Evolutionary conservation across 2,888 invertebrate species (phyloP), one percentile per base, ranked within the genome.

Genomic region (Euphydryas editha): DNA sequence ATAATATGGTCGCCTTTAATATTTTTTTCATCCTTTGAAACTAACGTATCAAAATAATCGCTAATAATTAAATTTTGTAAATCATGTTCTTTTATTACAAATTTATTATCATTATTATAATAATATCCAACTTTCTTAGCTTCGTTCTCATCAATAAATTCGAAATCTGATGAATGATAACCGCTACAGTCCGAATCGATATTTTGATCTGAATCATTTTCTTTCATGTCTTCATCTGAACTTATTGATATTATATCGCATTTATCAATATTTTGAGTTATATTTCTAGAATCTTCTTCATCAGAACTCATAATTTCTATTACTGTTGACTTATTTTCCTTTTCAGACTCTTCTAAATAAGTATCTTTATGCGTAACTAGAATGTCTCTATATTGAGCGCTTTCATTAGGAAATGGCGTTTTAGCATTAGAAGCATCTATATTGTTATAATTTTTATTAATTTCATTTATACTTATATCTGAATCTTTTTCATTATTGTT

Each of bases 131-230:
- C 72, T 20, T 69, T 68, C 59, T 75, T 75, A 4, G 90, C 87
- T 71, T 89, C 88, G 1, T 73, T 71, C 78, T 90, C 90, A 1
- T 80, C 78, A 49, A 90, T 90, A 62, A 89, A 87, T 76, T 90
- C 90, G 62, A 90, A 91, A 78, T 90, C 88, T 6, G 88, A 86
- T 0, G 90, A 89, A 68, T 84, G 74, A 58, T 88, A 89, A 2
- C 83, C 84, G 17, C 72, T 72, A 17, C 75, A 30, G 15, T 36
- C 54, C 17, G 54, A 54, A 54, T 36, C 54, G 1, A n/a, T 6
- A n/a, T n/a, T 21, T 15, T 17, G 10, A 18, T 36, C 30, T 17
- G 1, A 6, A 30, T 30, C 8, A 1, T 17, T 30, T 10, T 11
- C 24, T 24, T 15, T 36, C 0, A 36, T 3, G 17, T 17, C 36